Percentiles rank a stretch among this genome's conserved stretches.
phyloP scores from a whole-genome alignment of 2,113 vertebrate genomes.

The Melanerpes formicivorus region DNA sequence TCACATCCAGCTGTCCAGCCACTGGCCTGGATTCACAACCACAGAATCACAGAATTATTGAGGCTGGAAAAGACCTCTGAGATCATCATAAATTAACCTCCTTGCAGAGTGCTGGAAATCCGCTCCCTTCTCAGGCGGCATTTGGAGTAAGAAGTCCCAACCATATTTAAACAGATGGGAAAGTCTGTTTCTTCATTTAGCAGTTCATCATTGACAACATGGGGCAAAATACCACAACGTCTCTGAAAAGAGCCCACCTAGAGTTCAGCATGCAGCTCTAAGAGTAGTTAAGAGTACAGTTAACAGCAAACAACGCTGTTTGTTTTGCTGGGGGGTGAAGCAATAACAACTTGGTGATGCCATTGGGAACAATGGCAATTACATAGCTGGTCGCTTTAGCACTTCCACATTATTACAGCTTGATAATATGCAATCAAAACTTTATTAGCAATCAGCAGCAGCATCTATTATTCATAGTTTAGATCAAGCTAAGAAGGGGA shows the following conservation, averaged over 20 bases:
- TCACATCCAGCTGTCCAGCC: neutral
- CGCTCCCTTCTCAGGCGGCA: neutral
- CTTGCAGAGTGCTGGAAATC: fast-evolving
- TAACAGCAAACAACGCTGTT: neutral
- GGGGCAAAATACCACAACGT: neutral
- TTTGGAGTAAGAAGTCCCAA: neutral
- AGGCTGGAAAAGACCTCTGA: too few species aligned
- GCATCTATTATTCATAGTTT: conserved; percentile 53
- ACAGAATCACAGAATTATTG: too few species aligned
- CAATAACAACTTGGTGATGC: conserved; percentile 19
- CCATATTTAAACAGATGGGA: neutral
- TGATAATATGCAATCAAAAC: conserved; percentile 54
- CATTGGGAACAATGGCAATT: conserved; percentile 50
- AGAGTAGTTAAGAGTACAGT: neutral
- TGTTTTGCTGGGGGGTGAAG: conserved; percentile 15
- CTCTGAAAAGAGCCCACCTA: neutral
- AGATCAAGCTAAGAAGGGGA: neutral
- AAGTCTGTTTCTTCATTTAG: neutral
- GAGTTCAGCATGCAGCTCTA: neutral
- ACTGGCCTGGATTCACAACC: neutral
- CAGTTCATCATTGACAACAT: neutral
- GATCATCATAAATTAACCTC: neutral
- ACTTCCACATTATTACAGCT: conserved; percentile 4
- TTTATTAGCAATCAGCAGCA: conserved; percentile 42
- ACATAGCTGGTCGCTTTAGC: neutral